A percentile compares a stretch with the other conserved stretches of the same genome.
phyloP scores from a whole-genome alignment of 2,888 invertebrate species.

The Tortricodes alternella region DNA sequence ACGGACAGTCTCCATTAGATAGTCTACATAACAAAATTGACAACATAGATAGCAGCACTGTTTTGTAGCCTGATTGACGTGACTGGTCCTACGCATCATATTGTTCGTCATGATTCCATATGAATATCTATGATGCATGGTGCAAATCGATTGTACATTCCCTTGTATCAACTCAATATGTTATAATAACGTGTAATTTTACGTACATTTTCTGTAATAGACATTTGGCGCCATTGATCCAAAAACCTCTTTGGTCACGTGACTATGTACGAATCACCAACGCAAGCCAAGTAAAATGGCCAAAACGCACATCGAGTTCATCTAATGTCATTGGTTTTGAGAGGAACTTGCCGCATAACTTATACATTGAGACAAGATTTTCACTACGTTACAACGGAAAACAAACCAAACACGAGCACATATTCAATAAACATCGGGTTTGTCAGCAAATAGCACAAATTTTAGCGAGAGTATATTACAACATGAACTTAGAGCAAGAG shows the following conservation, averaged over 20 bases:
- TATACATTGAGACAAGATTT: slow-evolving; percentile 69
- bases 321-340: slow-evolving; percentile 78
- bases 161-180: slow-evolving; percentile 43
- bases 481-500: slow-evolving; percentile 72
- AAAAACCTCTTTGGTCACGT: slow-evolving; percentile 80
- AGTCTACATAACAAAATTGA: slow-evolving; percentile 85
- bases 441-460: slow-evolving; percentile 71
- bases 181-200: slow-evolving; percentile 51
- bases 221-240: slow-evolving; percentile 83
- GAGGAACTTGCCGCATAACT: slow-evolving; percentile 70
- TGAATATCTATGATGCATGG: slow-evolving; percentile 45
- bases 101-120: slow-evolving; percentile 44
- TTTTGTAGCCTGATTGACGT: slow-evolving; percentile 83
- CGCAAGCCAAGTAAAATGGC: slow-evolving; percentile 83
- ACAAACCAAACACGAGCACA: slow-evolving; percentile 68
- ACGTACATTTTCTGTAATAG: slow-evolving; percentile 80
- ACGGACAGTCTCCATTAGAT: slow-evolving; percentile 85
- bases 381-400: slow-evolving; percentile 51
- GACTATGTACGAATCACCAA: slow-evolving; percentile 82
- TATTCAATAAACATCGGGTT: slow-evolving; percentile 62
- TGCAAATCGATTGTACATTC: slow-evolving; percentile 43
- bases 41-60: slow-evolving; percentile 91
- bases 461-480: slow-evolving; percentile 65
- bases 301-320: slow-evolving; percentile 82
- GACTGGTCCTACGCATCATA: slow-evolving; percentile 73